phyloP scores from a whole-genome alignment of 2,113 vertebrate species.

The human (Homo sapiens) region DNA sequence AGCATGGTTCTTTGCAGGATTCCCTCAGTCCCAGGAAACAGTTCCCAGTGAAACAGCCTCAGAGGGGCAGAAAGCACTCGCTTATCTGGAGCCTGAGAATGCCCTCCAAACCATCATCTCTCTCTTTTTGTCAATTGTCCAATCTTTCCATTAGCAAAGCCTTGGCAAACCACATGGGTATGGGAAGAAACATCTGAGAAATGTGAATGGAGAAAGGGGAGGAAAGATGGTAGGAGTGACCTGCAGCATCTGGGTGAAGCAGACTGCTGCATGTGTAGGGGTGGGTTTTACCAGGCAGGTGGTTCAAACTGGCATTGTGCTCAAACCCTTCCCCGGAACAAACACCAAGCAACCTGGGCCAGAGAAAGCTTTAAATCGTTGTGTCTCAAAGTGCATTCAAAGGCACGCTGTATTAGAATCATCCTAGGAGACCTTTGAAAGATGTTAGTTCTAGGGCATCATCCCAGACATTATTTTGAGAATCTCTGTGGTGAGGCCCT shows the following conservation, averaged over 20 bases:
- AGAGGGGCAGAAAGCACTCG: not conserved
- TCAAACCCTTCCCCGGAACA: not conserved
- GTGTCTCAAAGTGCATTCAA: not conserved
- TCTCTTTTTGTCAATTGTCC: not conserved
- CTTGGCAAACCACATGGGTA: not conserved
- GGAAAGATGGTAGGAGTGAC: not conserved
- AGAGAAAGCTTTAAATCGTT: not conserved
- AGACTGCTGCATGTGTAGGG: rapidly evolving
- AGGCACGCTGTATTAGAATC: not conserved
- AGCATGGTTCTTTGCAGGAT: not conserved
- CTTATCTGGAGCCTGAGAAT: not conserved
- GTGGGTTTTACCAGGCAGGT: not conserved
- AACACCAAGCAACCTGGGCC: not conserved
- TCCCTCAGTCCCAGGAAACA: not conserved
- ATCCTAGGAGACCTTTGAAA: not conserved
- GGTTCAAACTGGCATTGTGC: not conserved
- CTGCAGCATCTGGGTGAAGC: no score
- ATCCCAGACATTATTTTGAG: not conserved
- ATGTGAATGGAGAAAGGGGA: not conserved
- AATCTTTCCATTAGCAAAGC: not conserved
- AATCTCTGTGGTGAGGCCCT: not conserved
- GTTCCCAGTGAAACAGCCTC: rapidly evolving
- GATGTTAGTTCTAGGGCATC: not conserved
- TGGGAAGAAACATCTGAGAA: not conserved
- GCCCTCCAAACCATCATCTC: not conserved